A percentile compares a stretch with the other conserved stretches of the same genome.
Evolutionary conservation across 92 coral and sea anemone genomes (phyloP).

Genomic region (Bergia puertoricense): DNA sequence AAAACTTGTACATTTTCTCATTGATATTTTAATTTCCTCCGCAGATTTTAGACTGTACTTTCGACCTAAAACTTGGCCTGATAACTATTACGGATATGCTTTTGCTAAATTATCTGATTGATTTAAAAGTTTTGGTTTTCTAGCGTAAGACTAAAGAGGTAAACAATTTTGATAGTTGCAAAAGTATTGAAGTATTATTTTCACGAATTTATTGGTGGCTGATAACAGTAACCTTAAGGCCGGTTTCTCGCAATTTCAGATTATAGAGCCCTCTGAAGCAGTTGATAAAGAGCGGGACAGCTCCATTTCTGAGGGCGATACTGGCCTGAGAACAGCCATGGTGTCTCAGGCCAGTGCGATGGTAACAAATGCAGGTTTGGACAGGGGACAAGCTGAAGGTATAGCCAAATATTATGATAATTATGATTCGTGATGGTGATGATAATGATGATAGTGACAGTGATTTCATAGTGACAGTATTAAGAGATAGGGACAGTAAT

Average conservation of each 20-base stretch:
- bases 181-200: no score
- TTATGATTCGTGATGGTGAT: not conserved
- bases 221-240: no score
- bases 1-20: no score
- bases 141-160: no score
- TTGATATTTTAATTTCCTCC: no score
- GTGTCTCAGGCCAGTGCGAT: conserved; percentile 71
- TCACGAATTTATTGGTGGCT: no score
- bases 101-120: no score
- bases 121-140: no score
- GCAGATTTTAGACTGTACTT: no score
- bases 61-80: no score
- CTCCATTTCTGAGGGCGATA: conserved; percentile 60
- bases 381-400: conserved; percentile 51
- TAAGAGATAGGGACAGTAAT: not conserved
- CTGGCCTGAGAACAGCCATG: conserved; percentile 49
- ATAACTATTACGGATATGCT: no score
- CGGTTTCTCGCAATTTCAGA: conserved; percentile 21
- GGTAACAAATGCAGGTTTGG: conserved; percentile 28
- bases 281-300: conserved; percentile 61
- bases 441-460: not conserved
- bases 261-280: conserved; percentile 37
- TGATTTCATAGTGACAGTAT: not conserved
- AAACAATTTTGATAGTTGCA: no score
- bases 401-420: not conserved